Conservation (phyloP, 2,888 invertebrate genomes). For the Neoscelio sp. region DNA sequence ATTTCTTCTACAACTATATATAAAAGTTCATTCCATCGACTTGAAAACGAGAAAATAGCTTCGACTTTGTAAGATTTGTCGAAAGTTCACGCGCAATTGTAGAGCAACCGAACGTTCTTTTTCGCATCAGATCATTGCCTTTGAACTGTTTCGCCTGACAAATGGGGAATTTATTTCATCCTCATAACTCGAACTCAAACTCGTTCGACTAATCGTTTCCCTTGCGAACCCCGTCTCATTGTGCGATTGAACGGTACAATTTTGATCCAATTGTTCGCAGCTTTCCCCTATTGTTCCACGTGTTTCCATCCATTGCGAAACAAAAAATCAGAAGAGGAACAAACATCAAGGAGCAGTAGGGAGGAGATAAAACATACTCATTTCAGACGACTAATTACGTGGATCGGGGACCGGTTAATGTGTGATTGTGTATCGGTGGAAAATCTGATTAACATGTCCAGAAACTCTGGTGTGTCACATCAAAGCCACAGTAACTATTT, state of each 20-base stretch:
- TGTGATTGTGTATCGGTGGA: not conserved
- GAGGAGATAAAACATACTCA: slow-evolving; percentile 3
- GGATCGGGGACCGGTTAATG: not conserved
- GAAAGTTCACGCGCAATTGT: slow-evolving; percentile 43
- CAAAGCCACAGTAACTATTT: too few relatives aligned
- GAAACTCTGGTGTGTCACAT: too few relatives aligned
- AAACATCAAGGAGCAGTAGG: slow-evolving; percentile 6
- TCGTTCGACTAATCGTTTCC: too few relatives aligned
- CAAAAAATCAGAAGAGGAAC: slow-evolving; percentile 1
- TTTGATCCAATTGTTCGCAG: slow-evolving; percentile 15
- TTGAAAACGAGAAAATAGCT: slow-evolving; percentile 24
- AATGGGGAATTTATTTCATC: slow-evolving; percentile 28
- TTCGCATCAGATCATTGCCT: slow-evolving; percentile 29
- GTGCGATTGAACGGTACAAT: slow-evolving; percentile 16
- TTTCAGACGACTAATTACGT: not conserved
- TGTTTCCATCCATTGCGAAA: not conserved
- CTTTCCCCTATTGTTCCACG: not conserved
- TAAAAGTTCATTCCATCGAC: slow-evolving; percentile 12
- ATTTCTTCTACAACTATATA: slow-evolving; percentile 15
- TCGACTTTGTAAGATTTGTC: slow-evolving; percentile 26
- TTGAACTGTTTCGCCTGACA: slow-evolving; percentile 1
- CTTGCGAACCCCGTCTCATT: too few relatives aligned
- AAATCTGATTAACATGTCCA: too few relatives aligned
- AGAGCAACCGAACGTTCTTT: slow-evolving; percentile 27
- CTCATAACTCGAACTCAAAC: not conserved